These are phyloP conservation scores for Epinephelus awoara DNA, from an alignment of 2,797 vertebrate genomes.

Conservation along the genomic window DNA sequence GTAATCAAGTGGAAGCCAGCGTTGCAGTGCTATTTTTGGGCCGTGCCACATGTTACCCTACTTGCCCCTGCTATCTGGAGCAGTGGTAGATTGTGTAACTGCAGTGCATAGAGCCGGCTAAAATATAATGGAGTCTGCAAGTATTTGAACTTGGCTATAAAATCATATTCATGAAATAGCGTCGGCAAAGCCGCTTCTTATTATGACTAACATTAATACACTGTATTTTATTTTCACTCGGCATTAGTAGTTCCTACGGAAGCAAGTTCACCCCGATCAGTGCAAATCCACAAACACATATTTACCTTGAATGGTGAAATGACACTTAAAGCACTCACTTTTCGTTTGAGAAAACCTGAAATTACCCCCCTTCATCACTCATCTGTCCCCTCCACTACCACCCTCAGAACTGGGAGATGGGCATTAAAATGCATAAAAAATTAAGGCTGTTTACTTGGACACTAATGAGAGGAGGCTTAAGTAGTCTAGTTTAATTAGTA, in stretches of 20 bases:
- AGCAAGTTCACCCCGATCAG: conserved; percentile 28
- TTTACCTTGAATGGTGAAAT: conserved; percentile 66
- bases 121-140: conserved; percentile 52
- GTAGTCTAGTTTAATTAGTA: conserved; percentile 89
- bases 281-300: conserved; percentile 61
- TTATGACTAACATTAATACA: conserved; percentile 25
- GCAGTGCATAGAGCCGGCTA: conserved; percentile 38
- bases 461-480: conserved; percentile 91
- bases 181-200: conserved; percentile 21
- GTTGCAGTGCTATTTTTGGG: conserved; percentile 76
- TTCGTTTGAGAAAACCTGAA: conserved; percentile 63
- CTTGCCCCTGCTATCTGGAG: conserved; percentile 73
- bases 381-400: conserved; percentile 53
- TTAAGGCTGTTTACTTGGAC: conserved; percentile 92
- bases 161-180: conserved; percentile 40
- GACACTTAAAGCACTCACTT: conserved; percentile 58
- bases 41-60: conserved; percentile 73
- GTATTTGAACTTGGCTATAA: conserved; percentile 37
- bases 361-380: conserved; percentile 65
- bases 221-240: conserved; percentile 4
- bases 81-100: conserved; percentile 71
- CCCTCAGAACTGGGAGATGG: conserved; percentile 84
- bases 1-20: conserved; percentile 66
- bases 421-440: conserved; percentile 95
- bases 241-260: conserved; percentile 32